Conservation (phyloP, 2,113 vertebrate genomes). For the Neotoma lepida region DNA sequence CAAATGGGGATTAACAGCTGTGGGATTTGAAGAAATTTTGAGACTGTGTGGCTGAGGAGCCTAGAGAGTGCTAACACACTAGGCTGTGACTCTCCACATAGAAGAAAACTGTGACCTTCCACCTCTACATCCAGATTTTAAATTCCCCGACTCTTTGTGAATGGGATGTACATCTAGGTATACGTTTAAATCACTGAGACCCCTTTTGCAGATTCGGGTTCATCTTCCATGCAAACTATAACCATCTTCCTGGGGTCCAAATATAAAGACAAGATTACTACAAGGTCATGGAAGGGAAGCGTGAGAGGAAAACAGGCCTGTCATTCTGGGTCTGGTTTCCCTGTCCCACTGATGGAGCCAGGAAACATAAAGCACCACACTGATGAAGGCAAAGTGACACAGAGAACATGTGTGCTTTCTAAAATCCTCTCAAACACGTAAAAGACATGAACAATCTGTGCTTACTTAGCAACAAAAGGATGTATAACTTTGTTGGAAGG, state of each 20-base stretch:
- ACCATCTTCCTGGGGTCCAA: too few relatives aligned
- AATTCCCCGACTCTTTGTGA: not conserved
- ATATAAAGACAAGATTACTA: not conserved
- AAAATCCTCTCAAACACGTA: not conserved
- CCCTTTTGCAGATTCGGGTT: not conserved
- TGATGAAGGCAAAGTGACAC: not conserved
- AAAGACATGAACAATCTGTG: not conserved
- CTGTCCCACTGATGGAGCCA: not conserved
- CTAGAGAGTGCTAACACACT: not conserved
- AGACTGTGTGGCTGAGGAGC: not conserved
- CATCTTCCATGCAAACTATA: not conserved
- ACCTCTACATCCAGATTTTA: not conserved
- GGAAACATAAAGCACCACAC: too few relatives aligned
- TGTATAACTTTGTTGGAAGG: not conserved
- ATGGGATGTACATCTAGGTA: not conserved
- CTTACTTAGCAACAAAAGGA: not conserved
- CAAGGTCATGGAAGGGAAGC: too few relatives aligned
- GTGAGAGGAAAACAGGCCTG: not conserved
- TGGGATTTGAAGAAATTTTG: not conserved
- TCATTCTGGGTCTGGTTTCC: not conserved
- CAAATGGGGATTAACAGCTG: not conserved
- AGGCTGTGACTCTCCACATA: not conserved
- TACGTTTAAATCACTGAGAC: not conserved
- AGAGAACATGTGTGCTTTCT: not conserved
- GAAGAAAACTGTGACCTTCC: too few relatives aligned